phyloP scores from a whole-genome alignment of 2,888 invertebrate species.

The Volucella bombylans region DNA sequence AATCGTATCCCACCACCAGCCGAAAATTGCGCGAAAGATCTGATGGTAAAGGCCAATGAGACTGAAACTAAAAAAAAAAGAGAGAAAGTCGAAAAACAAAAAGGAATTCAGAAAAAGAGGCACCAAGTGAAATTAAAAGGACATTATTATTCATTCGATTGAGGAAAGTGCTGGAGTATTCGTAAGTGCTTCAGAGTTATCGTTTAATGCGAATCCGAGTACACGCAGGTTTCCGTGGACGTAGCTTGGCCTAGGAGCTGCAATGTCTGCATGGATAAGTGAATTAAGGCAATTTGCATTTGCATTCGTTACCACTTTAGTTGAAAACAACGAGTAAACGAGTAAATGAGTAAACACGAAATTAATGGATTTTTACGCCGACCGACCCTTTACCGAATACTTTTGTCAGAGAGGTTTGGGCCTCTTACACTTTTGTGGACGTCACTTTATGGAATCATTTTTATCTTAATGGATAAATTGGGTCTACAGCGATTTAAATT shows the following conservation, averaged over 20 bases:
- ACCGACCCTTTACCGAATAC: too few species aligned
- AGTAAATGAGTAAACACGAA: conserved; percentile 44
- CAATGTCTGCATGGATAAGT: conserved; percentile 60
- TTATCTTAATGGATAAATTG: too few species aligned
- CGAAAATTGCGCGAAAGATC: conserved; percentile 17
- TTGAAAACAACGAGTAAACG: conserved; percentile 52
- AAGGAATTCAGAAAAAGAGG: conserved; percentile 1
- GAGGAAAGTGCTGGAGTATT: conserved; percentile 62
- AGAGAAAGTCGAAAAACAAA: neutral
- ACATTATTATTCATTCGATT: conserved; percentile 73
- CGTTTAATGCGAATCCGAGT: conserved; percentile 32
- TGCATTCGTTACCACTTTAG: conserved; percentile 50
- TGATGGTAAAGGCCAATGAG: neutral
- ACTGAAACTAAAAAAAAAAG: conserved; percentile 6
- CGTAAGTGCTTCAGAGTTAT: conserved; percentile 68
- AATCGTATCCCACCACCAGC: conserved; percentile 38
- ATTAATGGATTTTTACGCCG: conserved; percentile 44
- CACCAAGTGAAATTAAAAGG: conserved; percentile 61
- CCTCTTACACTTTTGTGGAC: too few species aligned
- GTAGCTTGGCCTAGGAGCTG: conserved; percentile 50
- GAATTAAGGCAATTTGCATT: conserved; percentile 65
- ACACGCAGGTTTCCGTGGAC: too few species aligned
- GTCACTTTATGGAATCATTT: too few species aligned
- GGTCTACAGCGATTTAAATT: too few species aligned
- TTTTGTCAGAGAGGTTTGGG: too few species aligned